Evolutionary conservation across 2,797 vertebrate genomes (phyloP), one percentile per base, ranked within the genome.

Genomic region (Chelidonichthys spinosus): DNA sequence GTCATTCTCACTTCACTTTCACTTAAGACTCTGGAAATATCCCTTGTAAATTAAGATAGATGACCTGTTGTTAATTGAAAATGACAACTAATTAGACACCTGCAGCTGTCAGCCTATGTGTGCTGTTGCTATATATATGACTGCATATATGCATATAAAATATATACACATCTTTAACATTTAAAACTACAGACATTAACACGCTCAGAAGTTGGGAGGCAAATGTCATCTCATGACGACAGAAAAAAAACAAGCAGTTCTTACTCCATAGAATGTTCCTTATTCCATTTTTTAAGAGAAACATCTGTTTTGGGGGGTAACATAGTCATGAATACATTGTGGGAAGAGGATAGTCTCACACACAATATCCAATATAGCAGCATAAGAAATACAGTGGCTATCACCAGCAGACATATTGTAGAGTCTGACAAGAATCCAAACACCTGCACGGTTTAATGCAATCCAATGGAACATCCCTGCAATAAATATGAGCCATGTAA

Each of bases 101-200:
- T 70, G 71, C 60, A 69, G 47, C 61, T 64, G 77, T 69, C 74
- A 69, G 54, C 54, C 52, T 37, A 63, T 42, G 52, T 70, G 63
- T 33, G 62, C 71, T 25, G 42, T 9, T 47, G 76, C 49, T 44
- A 37, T 71, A 66, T 53, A 15, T 68, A 56, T 6, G 2, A n/a
- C n/a, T n/a, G n/a, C n/a, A n/a, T 25, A 25, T 25, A 25, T 25
- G 25, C 25, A 25, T 25, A 25, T 25, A 25, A 25, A 1, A 25
- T 25, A 25, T 25, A 25, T 25, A 25, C 25, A 25, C 56, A 65
- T 79, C 73, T 73, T 62, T 60, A 80, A 67, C 50, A 73, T 80
- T 81, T 74, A 72, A 58, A 69, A 85, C 71, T 74, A 70, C 63
- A 85, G 87, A 86, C 81, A 83, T 85, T 84, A 83, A 80, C 76